Evolutionary conservation across 2,888 invertebrate genomes (phyloP), one percentile per base, ranked within the genome.

Genomic region (Crossocerus cetratus): DNA sequence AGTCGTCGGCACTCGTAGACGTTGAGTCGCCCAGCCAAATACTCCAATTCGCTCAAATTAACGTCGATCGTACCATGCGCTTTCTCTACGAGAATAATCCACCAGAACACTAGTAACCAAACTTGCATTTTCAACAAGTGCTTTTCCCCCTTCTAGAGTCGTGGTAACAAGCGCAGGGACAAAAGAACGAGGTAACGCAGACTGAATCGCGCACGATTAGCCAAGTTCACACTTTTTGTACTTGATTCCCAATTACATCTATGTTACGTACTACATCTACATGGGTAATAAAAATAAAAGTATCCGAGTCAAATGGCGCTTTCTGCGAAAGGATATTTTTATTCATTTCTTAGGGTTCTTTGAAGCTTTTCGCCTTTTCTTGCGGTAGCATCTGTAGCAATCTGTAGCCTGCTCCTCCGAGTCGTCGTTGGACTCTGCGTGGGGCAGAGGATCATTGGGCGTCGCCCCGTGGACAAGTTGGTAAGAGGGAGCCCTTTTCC

Each of bases 11-110:
- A 94, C 88, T 94, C 93, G 79, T 91, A 89, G 11, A 86, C 84
- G 61, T 92, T 91, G 76, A 94, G 87, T 84, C 92, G 93, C 66
- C 92, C 91, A 22, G 94, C 92, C 67, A 94, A 82, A 83, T 93
- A 93, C 78, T 92, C 89, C 49, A 92, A 77, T 75, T 89, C 88
- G 14, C 84, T 78, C 1, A 88, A 75, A 83, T 89, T 90, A 55
- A 90, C 76, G 58, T 90, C 89, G 65, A 89, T 88, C 14, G 88
- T 86, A 4, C 61, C 56, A 14, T 32, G n/a, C 2, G 69, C 61
- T 43, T 11, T 8, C 21, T 57, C 32, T 4, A 59, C 20, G 21
- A 64, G 22, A 16, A 66, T 11, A 32, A 59, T 21, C n/a, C 45
- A 63, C 0, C 70, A 23, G 8, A 11, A 21, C n/a, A n/a, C n/a